These are phyloP conservation scores for Trypoxylon attenuatum DNA, from an alignment of 2,888 invertebrate species.

Conservation along the genomic window DNA sequence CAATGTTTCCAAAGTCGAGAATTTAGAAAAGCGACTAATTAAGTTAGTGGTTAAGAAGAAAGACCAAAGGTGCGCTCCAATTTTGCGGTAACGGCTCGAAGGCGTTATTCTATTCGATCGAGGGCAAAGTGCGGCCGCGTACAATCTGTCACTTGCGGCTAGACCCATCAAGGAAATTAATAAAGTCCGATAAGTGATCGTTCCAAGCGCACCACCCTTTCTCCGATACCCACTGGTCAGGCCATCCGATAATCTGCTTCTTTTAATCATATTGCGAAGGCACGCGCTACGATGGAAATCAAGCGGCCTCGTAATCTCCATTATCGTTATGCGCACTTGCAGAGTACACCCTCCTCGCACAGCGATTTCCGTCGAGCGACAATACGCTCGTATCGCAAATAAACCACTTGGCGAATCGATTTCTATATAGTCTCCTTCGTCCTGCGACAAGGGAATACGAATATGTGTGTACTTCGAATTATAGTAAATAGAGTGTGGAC, in stretches of 20 bases:
- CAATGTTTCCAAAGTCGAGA: too few species aligned
- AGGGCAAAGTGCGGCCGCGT: slow-evolving; percentile 2
- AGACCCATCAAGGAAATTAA: slow-evolving; percentile 40
- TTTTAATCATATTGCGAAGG: slow-evolving; percentile 41
- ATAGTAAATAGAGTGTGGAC: too few species aligned
- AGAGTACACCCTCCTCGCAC: background rate
- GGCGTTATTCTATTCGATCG: background rate
- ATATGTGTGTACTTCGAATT: too few species aligned
- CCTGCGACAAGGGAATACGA: too few species aligned
- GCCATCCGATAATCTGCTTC: slow-evolving; percentile 30
- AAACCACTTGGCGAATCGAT: too few species aligned
- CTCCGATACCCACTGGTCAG: background rate
- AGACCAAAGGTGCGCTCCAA: background rate
- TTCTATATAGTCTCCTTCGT: too few species aligned
- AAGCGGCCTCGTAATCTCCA: slow-evolving; percentile 28
- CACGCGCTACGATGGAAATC: slow-evolving; percentile 28
- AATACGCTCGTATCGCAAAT: background rate
- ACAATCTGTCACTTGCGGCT: slow-evolving; percentile 32
- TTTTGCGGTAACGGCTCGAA: background rate
- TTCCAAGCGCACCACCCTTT: slow-evolving; percentile 10
- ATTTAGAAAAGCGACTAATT: too few species aligned
- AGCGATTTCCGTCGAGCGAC: slow-evolving; percentile 12
- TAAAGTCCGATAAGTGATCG: slow-evolving; percentile 40
- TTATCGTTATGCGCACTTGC: slow-evolving; percentile 24
- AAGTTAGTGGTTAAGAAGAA: too few species aligned